phyloP scores from a whole-genome alignment of 2,113 vertebrate genomes.

The Eulemur rufifrons region DNA sequence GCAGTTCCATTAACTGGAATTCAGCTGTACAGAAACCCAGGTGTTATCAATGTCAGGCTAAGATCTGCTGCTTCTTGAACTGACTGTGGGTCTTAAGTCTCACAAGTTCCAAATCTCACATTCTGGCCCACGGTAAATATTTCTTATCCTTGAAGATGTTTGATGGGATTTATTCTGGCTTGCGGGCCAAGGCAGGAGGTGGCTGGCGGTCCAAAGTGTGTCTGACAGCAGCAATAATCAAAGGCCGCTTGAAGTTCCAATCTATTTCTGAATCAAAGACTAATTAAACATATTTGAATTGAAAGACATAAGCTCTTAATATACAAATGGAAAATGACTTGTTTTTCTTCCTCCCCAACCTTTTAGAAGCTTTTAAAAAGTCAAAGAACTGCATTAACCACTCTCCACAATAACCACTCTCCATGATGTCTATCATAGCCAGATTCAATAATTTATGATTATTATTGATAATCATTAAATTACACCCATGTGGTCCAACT shows the following conservation, averaged over 20 bases:
- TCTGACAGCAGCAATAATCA: neutral
- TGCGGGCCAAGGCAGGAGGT: neutral
- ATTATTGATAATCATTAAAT: neutral
- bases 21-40: neutral
- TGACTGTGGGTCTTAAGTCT: neutral
- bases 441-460: neutral
- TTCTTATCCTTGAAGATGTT: neutral
- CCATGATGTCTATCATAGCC: neutral
- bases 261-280: constrained; percentile 10
- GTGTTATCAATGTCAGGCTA: neutral
- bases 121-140: neutral
- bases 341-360: neutral
- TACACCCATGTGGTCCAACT: neutral
- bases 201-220: neutral
- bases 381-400: neutral
- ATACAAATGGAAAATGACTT: neutral
- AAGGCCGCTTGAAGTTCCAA: neutral
- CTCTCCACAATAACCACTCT: neutral
- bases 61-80: neutral
- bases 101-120: neutral
- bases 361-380: neutral
- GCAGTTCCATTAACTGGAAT: neutral
- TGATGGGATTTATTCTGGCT: neutral
- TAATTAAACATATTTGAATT: neutral
- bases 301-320: neutral